Percentiles rank a stretch among this genome's conserved stretches.
Evolutionary conservation across 1,140 invertebrate genomes (phyloP).

Genomic region (Neodiprion fabricii): DNA sequence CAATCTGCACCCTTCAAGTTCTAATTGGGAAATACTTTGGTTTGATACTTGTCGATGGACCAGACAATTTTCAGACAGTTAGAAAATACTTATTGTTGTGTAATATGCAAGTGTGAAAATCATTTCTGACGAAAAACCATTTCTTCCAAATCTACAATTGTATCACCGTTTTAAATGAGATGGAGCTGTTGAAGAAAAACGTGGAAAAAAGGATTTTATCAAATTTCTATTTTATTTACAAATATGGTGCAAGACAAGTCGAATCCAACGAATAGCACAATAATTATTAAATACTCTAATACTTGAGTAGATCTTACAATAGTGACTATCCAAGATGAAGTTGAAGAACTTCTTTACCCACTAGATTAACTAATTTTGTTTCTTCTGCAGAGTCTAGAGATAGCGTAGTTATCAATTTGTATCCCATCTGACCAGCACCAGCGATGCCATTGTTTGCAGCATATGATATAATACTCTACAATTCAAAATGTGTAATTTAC

Average conservation of each 20-base stretch:
- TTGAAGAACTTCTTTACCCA: constrained; percentile 27
- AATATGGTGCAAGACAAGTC: background rate
- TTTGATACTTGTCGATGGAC: too few relatives aligned
- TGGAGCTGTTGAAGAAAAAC: background rate
- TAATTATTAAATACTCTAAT: background rate
- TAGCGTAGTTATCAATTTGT: constrained; percentile 25
- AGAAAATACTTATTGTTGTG: too few relatives aligned
- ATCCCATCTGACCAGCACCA: constrained; percentile 26
- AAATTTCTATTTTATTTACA: background rate
- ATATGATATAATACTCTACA: constrained; percentile 28
- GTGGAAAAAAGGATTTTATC: background rate
- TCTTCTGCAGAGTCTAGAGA: constrained; percentile 27
- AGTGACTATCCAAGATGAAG: background rate
- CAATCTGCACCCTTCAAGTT: constrained; percentile 44
- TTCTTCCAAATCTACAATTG: background rate
- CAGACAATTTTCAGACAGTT: background rate
- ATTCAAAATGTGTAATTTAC: constrained; percentile 11
- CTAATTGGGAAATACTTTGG: too few relatives aligned
- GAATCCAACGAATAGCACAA: background rate
- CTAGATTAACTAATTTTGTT: constrained; percentile 29
- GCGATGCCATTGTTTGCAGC: constrained; percentile 16
- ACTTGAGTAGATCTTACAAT: background rate
- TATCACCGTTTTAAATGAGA: background rate
- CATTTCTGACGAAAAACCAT: background rate
- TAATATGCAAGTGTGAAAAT: background rate